Conservation (phyloP, 92 coral and sea anemone genomes). For the Montipora capitata region DNA sequence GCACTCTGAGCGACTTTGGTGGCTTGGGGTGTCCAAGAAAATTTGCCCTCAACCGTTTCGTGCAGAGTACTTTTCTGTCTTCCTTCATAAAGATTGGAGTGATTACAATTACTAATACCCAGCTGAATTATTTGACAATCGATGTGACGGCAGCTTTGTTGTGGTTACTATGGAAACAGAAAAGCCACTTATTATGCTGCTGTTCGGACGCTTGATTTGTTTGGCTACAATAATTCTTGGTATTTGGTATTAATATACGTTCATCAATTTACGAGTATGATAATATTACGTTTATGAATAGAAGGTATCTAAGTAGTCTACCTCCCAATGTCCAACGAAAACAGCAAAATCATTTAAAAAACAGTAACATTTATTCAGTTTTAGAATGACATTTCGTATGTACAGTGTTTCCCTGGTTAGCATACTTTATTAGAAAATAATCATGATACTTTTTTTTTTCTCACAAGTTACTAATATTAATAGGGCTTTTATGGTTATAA, state of each 20-base stretch:
- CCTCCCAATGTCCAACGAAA: too few species aligned
- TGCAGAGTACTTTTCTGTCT: not conserved
- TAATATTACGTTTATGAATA: too few species aligned
- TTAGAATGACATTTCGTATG: not conserved
- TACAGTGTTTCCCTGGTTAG: constrained; percentile 38
- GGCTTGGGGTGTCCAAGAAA: not conserved
- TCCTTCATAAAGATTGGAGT: constrained; percentile 4
- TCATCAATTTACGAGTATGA: too few species aligned
- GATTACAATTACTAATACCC: not conserved
- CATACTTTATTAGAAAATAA: constrained; percentile 34
- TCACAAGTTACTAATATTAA: not conserved
- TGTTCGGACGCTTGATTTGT: too few species aligned
- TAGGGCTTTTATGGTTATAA: not conserved
- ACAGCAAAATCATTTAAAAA: constrained; percentile 13
- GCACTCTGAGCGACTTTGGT: not conserved
- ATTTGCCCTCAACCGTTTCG: constrained; percentile 6
- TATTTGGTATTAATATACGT: too few species aligned
- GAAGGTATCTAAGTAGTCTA: too few species aligned
- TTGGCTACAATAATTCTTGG: too few species aligned
- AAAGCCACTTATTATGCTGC: not conserved
- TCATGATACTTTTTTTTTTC: not conserved
- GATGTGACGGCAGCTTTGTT: constrained; percentile 27
- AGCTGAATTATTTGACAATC: constrained; percentile 25
- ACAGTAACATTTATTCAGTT: constrained; percentile 43
- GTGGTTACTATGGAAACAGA: constrained; percentile 26